These are phyloP conservation scores for Tipula vernalis DNA, from an alignment of 2,888 invertebrate genomes.

Conservation along the genomic window DNA sequence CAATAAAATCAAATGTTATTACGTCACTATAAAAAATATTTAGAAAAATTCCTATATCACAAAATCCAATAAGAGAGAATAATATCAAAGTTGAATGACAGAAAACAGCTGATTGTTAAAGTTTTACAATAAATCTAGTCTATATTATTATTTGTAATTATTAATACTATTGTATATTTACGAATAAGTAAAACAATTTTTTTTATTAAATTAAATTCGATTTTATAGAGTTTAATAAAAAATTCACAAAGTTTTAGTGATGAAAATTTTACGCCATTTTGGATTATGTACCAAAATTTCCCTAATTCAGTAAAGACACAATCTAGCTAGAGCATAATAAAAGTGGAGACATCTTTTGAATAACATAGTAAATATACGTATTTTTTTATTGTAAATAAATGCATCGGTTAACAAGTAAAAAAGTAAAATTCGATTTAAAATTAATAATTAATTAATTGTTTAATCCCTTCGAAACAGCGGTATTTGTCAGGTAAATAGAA, in stretches of 20 bases:
- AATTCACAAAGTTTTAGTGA: background rate
- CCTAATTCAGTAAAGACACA: background rate
- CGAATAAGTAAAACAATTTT: background rate
- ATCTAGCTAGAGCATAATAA: background rate
- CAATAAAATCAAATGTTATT: background rate
- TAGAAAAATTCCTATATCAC: background rate
- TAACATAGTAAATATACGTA: background rate
- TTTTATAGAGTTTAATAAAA: background rate
- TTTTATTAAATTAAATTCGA: background rate
- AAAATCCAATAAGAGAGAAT: background rate
- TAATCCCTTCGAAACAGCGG: slow-evolving; percentile 75
- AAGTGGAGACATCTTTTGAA: background rate
- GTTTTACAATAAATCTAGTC: background rate
- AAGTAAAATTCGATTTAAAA: background rate
- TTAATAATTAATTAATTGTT: slow-evolving; percentile 61
- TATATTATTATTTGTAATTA: background rate
- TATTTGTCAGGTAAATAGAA: slow-evolving; percentile 93
- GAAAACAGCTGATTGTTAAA: background rate
- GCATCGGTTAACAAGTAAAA: slow-evolving; percentile 27
- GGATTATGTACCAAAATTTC: background rate
- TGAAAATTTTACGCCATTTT: background rate
- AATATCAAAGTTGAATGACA: background rate
- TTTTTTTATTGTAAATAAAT: slow-evolving; percentile 20
- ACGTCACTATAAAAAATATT: background rate
- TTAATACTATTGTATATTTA: background rate